Conservation (phyloP, 2,888 invertebrate genomes). For the Lasioglossum vierecki region DNA sequence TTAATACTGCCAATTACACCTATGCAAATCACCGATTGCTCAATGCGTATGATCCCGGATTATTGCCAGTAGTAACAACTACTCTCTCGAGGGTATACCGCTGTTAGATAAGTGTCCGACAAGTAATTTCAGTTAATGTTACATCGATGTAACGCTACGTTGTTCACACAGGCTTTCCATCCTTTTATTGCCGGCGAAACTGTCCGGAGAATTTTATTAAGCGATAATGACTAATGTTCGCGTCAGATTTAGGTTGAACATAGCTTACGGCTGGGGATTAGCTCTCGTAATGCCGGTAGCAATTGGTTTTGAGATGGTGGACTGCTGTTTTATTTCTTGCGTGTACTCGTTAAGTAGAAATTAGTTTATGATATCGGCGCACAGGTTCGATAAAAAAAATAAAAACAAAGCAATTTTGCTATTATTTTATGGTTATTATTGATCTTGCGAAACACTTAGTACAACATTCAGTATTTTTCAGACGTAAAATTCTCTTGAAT, state of each 20-base stretch:
- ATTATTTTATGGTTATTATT: too few relatives aligned
- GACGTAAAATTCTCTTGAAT: too few relatives aligned
- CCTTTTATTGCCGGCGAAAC: neutral
- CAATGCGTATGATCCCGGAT: neutral
- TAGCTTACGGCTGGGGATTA: neutral
- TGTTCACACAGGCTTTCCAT: neutral
- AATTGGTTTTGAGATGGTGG: neutral
- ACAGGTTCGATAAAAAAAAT: too few relatives aligned
- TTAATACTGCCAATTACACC: neutral
- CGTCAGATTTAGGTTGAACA: neutral
- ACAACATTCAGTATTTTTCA: too few relatives aligned
- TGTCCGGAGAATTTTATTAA: neutral
- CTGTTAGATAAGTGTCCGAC: slow-evolving; percentile 1
- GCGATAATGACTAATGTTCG: neutral
- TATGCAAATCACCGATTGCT: neutral
- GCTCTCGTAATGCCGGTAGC: neutral
- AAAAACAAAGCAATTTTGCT: too few relatives aligned
- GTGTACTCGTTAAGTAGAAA: too few relatives aligned
- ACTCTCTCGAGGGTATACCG: neutral
- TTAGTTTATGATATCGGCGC: too few relatives aligned
- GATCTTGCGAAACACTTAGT: too few relatives aligned
- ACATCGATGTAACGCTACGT: neutral
- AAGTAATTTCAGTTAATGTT: neutral
- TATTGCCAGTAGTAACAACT: neutral
- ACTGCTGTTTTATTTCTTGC: too few relatives aligned